Base-by-base conservation (phyloP, 2,113 vertebrate genomes). In the Atrichornis clamosus region DNA sequence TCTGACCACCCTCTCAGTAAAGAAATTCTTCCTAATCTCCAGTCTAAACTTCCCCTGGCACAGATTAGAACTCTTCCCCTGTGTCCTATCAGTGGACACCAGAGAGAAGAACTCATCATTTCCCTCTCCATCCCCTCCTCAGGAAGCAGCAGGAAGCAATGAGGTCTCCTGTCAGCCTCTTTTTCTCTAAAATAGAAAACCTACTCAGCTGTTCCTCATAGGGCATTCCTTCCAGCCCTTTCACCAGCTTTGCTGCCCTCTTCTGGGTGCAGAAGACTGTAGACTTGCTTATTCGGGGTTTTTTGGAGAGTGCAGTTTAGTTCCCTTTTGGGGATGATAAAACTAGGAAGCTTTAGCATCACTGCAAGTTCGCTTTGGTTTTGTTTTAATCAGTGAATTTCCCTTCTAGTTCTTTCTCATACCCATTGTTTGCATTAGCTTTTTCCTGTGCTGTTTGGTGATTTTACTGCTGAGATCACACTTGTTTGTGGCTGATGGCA, bases 171-270 rank as follows among this genome's bases (percentile, higher is more conserved):
- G 8, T 55, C 37, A 22, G 37, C 21, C 7, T 18, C 10, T 20
- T 70, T 42, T 11, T 27, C 13, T 67, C 28, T 15, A 42, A 33
- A 28, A 23, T 24, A 9, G 26, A 67, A 13, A 72, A 62, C 12
- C 37, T 18, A 7, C 32, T 63, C 6, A 65, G 19, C 16, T 0
- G 0, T 6, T 44, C 18, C 11, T 69, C 15, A 13, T 0, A 17
- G 11, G 20, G 26, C 1, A 5, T 52, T 21, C 4, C 24, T 77
- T 68, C 14, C 24, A 58, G 7, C 15, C 15, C 7, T 80, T 33
- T 37, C 32, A 39, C 22, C 39, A 41, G 16, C 8, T 81, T 30
- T n/a, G 3, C 42, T 46, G 19, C 8, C 13, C 2, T 75, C 15
- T 35, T 50, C 39, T 77, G 64, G 33, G 33, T 1, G 2, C 26